Percentiles rank a stretch among this genome's conserved stretches.
phyloP scores from a whole-genome alignment of 1,140 invertebrate genomes.

The Philotrypesis tridentata region DNA sequence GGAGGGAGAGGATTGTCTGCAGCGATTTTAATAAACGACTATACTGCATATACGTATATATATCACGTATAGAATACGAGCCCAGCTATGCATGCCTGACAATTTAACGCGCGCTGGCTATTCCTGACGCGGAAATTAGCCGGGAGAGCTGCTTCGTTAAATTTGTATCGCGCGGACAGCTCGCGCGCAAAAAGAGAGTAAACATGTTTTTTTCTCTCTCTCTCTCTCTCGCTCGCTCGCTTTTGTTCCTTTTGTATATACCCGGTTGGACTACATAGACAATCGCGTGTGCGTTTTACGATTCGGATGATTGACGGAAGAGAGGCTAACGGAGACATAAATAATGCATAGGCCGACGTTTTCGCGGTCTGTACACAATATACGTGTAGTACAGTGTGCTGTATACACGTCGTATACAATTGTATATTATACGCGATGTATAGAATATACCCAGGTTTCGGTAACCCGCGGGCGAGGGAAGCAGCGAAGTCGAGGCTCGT shows the following conservation, averaged over 20 bases:
- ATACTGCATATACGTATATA: too few relatives aligned
- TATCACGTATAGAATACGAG: neutral
- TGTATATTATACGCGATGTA: too few relatives aligned
- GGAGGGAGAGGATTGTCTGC: too few relatives aligned
- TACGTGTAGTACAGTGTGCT: too few relatives aligned
- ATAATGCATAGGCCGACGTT: neutral
- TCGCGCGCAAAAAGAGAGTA: neutral
- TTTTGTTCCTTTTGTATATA: too few relatives aligned
- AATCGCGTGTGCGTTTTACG: neutral
- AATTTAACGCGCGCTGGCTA: neutral
- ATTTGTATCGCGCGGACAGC: neutral
- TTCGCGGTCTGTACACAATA: too few relatives aligned
- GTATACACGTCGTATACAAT: too few relatives aligned
- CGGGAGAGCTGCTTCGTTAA: neutral
- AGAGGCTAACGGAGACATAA: neutral
- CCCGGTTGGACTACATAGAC: neutral
- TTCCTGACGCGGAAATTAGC: conserved; percentile 7
- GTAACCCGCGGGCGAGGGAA: too few relatives aligned
- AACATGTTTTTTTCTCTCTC: conserved; percentile 12
- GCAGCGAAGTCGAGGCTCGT: too few relatives aligned
- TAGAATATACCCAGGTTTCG: too few relatives aligned
- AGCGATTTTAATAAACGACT: neutral
- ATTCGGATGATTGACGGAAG: neutral
- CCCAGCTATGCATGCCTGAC: neutral
- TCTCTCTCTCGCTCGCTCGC: neutral